Evolutionary conservation across 1,140 invertebrate species (phyloP).

Genomic region (Plodia interpunctella): DNA sequence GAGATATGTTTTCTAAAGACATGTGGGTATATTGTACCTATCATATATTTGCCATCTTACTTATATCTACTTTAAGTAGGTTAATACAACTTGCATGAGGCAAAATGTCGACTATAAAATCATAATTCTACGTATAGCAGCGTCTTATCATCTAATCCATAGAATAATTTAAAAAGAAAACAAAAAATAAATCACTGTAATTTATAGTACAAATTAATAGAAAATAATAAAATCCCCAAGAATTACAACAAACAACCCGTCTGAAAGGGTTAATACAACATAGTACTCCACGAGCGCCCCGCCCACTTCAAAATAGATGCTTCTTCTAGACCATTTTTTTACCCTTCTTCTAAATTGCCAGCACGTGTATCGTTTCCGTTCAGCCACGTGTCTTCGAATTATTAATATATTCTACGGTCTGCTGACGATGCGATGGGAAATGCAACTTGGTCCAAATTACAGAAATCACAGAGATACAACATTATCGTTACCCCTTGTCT

Average conservation of each 20-base stretch:
- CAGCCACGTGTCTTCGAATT: constrained; percentile 63
- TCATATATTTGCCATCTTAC: no score
- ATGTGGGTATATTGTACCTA: no score
- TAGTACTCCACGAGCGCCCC: constrained; percentile 40
- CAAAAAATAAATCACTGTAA: neutral
- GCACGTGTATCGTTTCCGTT: constrained; percentile 67
- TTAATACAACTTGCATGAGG: no score
- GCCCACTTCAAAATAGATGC: constrained; percentile 38
- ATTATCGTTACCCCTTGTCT: no score
- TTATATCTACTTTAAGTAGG: no score
- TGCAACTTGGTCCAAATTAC: constrained; percentile 15
- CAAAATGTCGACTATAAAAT: no score
- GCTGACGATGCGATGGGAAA: constrained; percentile 38
- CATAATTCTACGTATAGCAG: no score
- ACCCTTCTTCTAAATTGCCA: constrained; percentile 64
- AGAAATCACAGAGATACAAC: neutral
- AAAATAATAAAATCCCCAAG: neutral
- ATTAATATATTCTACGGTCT: constrained; percentile 59
- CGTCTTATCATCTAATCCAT: no score
- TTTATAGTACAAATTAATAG: neutral
- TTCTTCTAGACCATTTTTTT: constrained; percentile 41
- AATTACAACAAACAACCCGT: constrained; percentile 5
- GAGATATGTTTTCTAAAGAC: no score
- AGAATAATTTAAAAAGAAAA: no score
- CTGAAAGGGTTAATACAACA: constrained; percentile 19